Evolutionary conservation across 2,113 vertebrate genomes (phyloP), one percentile per base, ranked within the genome.

Genomic region (Corydoras maculifer): DNA sequence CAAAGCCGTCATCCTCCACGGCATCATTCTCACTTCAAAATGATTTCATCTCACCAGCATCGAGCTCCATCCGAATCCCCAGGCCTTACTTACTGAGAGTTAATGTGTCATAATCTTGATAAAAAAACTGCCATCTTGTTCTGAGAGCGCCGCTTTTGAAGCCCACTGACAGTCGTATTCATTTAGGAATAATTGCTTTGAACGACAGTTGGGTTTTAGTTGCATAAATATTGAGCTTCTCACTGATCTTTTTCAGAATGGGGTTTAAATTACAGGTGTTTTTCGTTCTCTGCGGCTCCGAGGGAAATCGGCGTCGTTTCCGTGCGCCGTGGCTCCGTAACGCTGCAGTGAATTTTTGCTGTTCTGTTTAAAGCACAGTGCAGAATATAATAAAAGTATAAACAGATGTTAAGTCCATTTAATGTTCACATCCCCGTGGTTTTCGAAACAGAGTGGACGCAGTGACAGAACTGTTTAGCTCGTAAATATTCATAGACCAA

Each of bases 11-110:
- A 43, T 32, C 30, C 29, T 55, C 57, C 55, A 58, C 18, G 35
- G n/a, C 25, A 58, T 31, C 12, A 55, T 67, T 35, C 54, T 48
- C 53, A 43, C 51, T 67, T 67, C 35, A 68, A 68, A 58, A 68
- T 35, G 9, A 68, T 54, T 43, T 43, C 54, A 57, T 55, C 29
- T 35, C 65, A 31, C 53, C 13, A 54, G 31, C 31, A 58, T 30
- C 35, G 31, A 18, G 30, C 18, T 13, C 30, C 43, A 43, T 31
- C 54, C 35, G 57, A 57, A 57, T 6, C 65, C 14, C 65, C 8
- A 15, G 9, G 5, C n/a, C 35, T 43, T 57, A 57, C 53, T 67
- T 57, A 67, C 11, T 12, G 65, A 32, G 65, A 67, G 29, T 55
- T 55, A 67, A 67, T 32, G 29, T 67, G 64, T 66, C 64, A 66